Evolutionary conservation across 2,888 invertebrate genomes (phyloP), one percentile per base, ranked within the genome.

Genomic region (Apotomis betuletana): DNA sequence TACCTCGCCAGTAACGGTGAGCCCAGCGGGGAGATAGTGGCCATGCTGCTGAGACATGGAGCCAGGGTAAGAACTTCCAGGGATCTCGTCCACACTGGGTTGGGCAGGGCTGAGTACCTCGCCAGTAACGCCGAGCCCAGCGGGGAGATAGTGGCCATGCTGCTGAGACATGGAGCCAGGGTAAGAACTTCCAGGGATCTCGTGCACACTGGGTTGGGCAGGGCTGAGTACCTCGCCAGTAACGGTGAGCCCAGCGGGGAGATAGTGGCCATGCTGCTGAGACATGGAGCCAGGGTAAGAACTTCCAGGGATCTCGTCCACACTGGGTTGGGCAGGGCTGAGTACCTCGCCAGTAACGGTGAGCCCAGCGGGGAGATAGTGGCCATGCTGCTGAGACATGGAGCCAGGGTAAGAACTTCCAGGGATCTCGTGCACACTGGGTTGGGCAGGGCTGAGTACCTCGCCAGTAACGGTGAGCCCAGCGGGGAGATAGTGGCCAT

Each of bases 371-470:
- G 94, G 0, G 94, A 95, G 15, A 94, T 97, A 8, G 94, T 98
- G 0, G 91, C 94, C 6, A 83, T 96, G 70, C 87, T 98, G 74
- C 92, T 98, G 4, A 94, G 95, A 82, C 95, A 97, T 80, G 98
- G 98, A 0, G 97, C 97, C 5, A 94, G 95, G 86, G 96, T 96
- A 74, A 85, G 92, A 4, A 41, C 1, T 27, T 27, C 27, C 27
- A 27, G 27, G 27, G 27, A 27, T 27, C 27, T 27, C 27, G 27
- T 27, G n/a, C n/a, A n/a, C n/a, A n/a, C n/a, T n/a, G n/a, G n/a
- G n/a, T n/a, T n/a, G n/a, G n/a, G n/a, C n/a, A n/a, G n/a, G n/a
- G 96, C 97, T 0, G 98, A 98, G 85, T 97, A 97, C 85, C 91
- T 98, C 12, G 96, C 96, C 0, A 96, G 96, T 77, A 96, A 96